Evolutionary conservation across 2,888 invertebrate genomes (phyloP), one percentile per base, ranked within the genome.

Genomic region (Ophraella communa): DNA sequence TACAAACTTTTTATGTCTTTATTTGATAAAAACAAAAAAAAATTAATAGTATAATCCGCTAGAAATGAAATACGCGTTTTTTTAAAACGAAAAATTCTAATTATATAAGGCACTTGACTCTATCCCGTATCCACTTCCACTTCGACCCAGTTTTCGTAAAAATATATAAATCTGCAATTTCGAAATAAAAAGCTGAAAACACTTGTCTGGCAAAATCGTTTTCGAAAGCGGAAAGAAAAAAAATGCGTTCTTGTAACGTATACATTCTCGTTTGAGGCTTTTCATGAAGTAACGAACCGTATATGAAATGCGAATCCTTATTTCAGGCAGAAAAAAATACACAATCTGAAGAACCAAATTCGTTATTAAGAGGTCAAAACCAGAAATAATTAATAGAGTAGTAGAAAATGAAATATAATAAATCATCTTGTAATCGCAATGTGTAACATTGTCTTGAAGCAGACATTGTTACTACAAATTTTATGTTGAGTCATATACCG

Each of bases 81-180:
- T 35, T n/a, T 35, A 14, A 17, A 39, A 17, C 35, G n/a, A 3
- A 35, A 35, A 39, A 39, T n/a, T n/a, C 39, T 7, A 17, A 17
- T 39, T 17, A 17, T 39, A 17, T 7, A 39, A 17, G 17, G 14
- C 17, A n/a, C 39, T 39, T 39, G 7, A 17, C 39, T 17, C 17
- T 7, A 17, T 39, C 39, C 39, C 8, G 17, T 17, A 39, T 39
- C 39, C 39, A 39, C 39, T 39, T 39, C 39, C 39, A 39, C 39
- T 39, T 39, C 39, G 39, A 39, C 39, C 17, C 17, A 39, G 39
- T 39, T 39, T 39, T 17, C 39, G 39, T 39, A 39, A 39, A 39
- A 39, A 39, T 39, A n/a, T n/a, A 39, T 39, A 39, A 39, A 39
- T 39, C 39, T 39, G 39, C 39, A 39, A 39, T 39, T 39, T 39